phyloP scores from a whole-genome alignment of 1,140 invertebrate genomes.

The Drosophila azteca region DNA sequence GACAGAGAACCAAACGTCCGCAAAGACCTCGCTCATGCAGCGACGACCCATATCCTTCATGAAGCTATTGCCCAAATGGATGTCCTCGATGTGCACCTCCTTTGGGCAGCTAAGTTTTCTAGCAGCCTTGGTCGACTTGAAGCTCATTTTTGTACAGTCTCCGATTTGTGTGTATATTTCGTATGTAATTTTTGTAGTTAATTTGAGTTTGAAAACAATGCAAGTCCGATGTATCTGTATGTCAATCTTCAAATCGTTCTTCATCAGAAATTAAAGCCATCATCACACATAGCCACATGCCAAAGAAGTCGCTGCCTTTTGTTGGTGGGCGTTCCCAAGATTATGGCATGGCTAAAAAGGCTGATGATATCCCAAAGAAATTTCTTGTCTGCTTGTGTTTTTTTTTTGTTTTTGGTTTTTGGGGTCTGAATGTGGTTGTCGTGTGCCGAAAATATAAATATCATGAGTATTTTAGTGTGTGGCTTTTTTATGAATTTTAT shows the following conservation, averaged over 20 bases:
- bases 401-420: slow-evolving; percentile 17
- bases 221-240: too few relatives aligned
- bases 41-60: too few relatives aligned
- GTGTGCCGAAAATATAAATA: slow-evolving; percentile 62
- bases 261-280: slow-evolving; percentile 15
- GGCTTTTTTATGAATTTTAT: slow-evolving; percentile 50
- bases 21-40: too few relatives aligned
- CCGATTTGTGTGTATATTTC: too few relatives aligned
- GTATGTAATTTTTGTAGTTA: too few relatives aligned
- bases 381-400: slow-evolving; percentile 12
- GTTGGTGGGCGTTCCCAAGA: slow-evolving; percentile 8
- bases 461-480: slow-evolving; percentile 39
- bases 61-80: too few relatives aligned
- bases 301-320: slow-evolving; percentile 23
- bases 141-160: too few relatives aligned
- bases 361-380: slow-evolving; percentile 49
- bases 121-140: too few relatives aligned
- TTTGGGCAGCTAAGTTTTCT: too few relatives aligned
- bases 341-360: slow-evolving; percentile 30
- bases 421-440: slow-evolving; percentile 47
- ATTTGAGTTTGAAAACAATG: too few relatives aligned
- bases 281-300: slow-evolving; percentile 30
- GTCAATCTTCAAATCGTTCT: background rate
- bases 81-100: too few relatives aligned
- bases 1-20: too few relatives aligned